Evolutionary conservation across 2,797 vertebrate species (phyloP), one percentile per base, ranked within the genome.

Genomic region (Phyllotis vaccarum): DNA sequence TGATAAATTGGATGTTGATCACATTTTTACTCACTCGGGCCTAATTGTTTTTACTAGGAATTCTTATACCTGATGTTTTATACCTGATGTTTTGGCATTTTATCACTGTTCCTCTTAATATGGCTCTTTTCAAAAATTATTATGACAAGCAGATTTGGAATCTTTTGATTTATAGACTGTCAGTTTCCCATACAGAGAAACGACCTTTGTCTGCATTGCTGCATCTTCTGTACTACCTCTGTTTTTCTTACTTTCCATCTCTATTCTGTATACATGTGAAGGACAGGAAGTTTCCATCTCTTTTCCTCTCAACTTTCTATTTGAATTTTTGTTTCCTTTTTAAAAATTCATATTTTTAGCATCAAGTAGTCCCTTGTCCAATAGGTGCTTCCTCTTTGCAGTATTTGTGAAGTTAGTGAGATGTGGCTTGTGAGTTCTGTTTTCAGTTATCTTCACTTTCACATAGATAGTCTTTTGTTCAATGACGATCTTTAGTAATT

Each of bases 401-500:
- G 34, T 66, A 86, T 86, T 13, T 54, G n/a, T 11, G 34, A 21
- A 66, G 49, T 27, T 56, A 79, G 3, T n/a, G 86, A 37, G 21
- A 58, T 56, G 3, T 66, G 82, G 31, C 5, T 14, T 86, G 29
- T 68, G 9, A 78, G n/a, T 21, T 31, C n/a, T 81, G 52, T 92
- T 56, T 85, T 46, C 34, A 80, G n/a, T 81, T 86, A 46, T 78
- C n/a, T 89, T 92, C 52, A 76, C n/a, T 86, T 85, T 76, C 16
- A 86, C 54, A 68, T 72, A 82, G 46, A 76, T 43, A 86, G 40
- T 78, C 54, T 95, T 10, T 60, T 91, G 31, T 27, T 34, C 17
- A 85, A 85, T 88, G 56, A 37, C n/a, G 14, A 34, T 64, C 74
- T 66, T 96, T 62, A 72, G 83, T 85, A 85, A 89, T 81, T 93